phyloP scores from a whole-genome alignment of 1,140 invertebrate species.

The Kradibia gibbosae region DNA sequence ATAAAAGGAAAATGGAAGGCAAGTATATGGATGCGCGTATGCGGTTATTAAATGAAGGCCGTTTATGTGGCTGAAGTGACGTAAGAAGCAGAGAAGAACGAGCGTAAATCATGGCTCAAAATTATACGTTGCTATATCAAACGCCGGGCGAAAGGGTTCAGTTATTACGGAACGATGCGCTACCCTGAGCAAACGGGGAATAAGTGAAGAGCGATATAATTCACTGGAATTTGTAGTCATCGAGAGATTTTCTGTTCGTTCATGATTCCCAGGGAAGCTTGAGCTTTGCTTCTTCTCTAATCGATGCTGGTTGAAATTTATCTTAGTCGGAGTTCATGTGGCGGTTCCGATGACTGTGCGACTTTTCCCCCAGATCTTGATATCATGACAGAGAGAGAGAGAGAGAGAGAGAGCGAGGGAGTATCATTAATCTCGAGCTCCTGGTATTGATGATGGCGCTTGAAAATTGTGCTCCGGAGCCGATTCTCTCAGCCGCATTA shows the following conservation, averaged over 20 bases:
- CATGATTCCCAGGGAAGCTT: too few relatives aligned
- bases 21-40: background rate
- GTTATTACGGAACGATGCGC: background rate
- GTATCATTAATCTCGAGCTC: background rate
- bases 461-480: too few relatives aligned
- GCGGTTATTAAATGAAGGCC: slow-evolving; percentile 6
- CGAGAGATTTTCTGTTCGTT: too few relatives aligned
- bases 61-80: background rate
- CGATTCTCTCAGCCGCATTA: background rate
- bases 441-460: slow-evolving; percentile 6
- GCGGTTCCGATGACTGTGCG: too few relatives aligned
- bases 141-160: background rate
- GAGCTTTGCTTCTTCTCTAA: too few relatives aligned
- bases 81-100: background rate
- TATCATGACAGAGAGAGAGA: background rate
- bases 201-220: too few relatives aligned
- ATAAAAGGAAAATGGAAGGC: background rate
- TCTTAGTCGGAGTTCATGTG: too few relatives aligned
- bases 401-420: too few relatives aligned
- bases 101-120: background rate
- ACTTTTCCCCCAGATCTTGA: background rate
- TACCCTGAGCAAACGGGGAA: too few relatives aligned
- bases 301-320: too few relatives aligned
- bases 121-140: background rate
- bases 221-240: too few relatives aligned